These are phyloP conservation scores for Stenolophus ochropezus DNA, from an alignment of 2,888 invertebrate genomes.

Conservation along the genomic window DNA sequence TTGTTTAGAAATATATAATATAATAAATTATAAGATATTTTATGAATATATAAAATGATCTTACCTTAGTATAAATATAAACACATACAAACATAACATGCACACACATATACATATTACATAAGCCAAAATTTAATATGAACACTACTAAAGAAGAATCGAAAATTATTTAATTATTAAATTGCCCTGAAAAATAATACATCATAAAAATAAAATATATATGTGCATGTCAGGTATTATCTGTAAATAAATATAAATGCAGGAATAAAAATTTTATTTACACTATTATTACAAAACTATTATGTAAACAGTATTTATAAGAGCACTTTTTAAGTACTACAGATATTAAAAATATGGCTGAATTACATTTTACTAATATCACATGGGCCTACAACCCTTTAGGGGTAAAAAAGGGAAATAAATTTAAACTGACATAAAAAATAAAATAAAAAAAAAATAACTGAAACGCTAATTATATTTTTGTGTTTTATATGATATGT, in stretches of 20 bases:
- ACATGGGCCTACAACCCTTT: constrained; percentile 45
- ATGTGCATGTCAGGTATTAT: background rate
- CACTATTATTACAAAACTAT: constrained; percentile 56
- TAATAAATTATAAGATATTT: no score
- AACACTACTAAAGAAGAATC: no score
- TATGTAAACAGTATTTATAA: constrained; percentile 60
- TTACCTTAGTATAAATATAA: background rate
- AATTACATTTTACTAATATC: constrained; percentile 52
- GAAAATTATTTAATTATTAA: no score
- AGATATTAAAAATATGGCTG: constrained; percentile 57
- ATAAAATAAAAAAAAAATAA: background rate
- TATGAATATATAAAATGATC: background rate
- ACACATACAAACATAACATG: background rate
- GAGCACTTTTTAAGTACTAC: constrained; percentile 65
- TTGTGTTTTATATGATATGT: background rate
- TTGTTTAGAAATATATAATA: no score
- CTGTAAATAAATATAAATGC: background rate
- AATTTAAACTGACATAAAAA: background rate
- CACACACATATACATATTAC: no score
- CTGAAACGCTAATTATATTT: no score
- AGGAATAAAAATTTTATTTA: constrained; percentile 35
- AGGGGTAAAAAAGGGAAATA: background rate
- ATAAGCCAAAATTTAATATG: no score
- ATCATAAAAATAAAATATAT: no score
- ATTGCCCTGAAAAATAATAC: no score